Base-by-base conservation (phyloP, 2,797 vertebrate species). In the Cercopithecus petaurista region DNA sequence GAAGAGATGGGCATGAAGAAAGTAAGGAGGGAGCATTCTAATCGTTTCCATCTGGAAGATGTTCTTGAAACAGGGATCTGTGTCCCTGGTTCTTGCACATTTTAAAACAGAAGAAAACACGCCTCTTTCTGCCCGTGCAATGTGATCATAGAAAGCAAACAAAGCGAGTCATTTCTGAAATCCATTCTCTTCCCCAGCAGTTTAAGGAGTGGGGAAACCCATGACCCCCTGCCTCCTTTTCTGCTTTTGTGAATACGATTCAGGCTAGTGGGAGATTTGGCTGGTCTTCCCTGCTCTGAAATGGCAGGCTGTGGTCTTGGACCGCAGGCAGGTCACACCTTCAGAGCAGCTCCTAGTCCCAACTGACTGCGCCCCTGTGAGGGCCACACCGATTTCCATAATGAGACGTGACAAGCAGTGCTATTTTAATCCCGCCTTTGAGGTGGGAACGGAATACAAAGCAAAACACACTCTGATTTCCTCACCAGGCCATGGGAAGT, bases 161-260 rank as follows among this genome's bases (percentile, higher is more conserved):
- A 12, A 22, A 50, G 14, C 12, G 0, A 28, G 2, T 2, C 28
- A 1, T 43, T 30, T 4, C 30, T 33, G 82, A 33, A 46, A 9
- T 5, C 1, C 30, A 1, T 5, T 39, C 61, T 52, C 30, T 9
- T n/a, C 30, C 39, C 21, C 24, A n/a, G 72, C 24, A 61, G 76
- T 13, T 21, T 15, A 0, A 6, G 0, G 14, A 46, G 5, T 19
- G 3, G 30, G n/a, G 1, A 5, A n/a, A 41, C 12, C 36, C 22
- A 4, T 43, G 87, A 67, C 59, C 48, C 48, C 15, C 19, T 13
- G 7, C 67, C 82, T 46, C n/a, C 11, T 30, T 64, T 52, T 52
- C 8, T 64, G 48, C 21, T 19, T 30, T 9, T 21, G 33, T 50
- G 72, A 26, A 0, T 19, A 0, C 0, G 26, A 59, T 9, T 33